phyloP scores from a whole-genome alignment of 2,888 invertebrate genomes.

The Ophion obscuratus region DNA sequence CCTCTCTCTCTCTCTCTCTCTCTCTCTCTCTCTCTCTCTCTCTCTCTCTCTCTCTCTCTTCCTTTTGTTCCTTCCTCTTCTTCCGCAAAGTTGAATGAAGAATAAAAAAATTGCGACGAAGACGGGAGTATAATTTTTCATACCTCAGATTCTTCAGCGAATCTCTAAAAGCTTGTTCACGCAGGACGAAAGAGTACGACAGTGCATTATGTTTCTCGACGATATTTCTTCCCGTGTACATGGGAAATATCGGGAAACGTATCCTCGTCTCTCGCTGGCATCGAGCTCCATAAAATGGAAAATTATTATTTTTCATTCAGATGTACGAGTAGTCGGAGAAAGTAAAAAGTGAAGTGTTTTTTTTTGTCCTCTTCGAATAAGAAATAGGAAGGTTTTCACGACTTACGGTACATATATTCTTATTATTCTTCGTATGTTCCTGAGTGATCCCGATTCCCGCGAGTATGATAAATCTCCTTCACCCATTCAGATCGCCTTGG shows the following conservation, averaged over 20 bases:
- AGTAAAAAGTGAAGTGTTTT: background rate
- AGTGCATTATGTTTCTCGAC: conserved; percentile 9
- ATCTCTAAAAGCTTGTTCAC: conserved; percentile 20
- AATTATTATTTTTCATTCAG: conserved; percentile 1
- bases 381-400: conserved; percentile 1
- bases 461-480: conserved; percentile 33
- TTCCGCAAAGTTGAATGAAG: conserved; percentile 45
- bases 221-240: conserved; percentile 10
- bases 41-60: background rate
- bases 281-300: background rate
- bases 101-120: conserved; percentile 23
- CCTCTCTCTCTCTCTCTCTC: background rate
- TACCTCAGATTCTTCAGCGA: conserved; percentile 20
- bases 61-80: conserved; percentile 7
- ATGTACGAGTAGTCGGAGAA: background rate
- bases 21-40: conserved; percentile 10
- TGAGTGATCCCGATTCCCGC: conserved; percentile 13
- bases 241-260: background rate
- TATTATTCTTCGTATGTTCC: conserved; percentile 10
- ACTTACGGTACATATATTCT: background rate
- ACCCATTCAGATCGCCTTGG: conserved; percentile 17
- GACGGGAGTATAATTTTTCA: conserved; percentile 48
- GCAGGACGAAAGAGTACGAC: background rate
- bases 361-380: background rate
- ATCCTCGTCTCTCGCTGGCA: background rate